Conservation (phyloP, 2,888 invertebrate genomes). For the Drosophila kanekoi region DNA sequence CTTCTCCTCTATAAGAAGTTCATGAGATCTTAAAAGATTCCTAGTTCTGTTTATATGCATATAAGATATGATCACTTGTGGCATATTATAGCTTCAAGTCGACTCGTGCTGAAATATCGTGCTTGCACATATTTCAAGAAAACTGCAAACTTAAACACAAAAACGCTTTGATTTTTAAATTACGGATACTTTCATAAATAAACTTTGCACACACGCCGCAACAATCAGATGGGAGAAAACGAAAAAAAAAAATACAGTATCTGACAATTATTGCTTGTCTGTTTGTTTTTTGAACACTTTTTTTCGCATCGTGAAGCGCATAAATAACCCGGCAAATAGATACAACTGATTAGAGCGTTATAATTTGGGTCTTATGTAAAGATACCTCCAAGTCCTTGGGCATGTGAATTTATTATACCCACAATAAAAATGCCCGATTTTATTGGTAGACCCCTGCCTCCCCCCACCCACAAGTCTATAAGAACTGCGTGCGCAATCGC, state of each 20-base stretch:
- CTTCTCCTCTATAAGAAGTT: too few relatives aligned
- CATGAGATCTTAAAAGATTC: too few relatives aligned
- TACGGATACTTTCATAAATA: constrained; percentile 49
- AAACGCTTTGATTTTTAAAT: constrained; percentile 52
- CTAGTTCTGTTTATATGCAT: too few relatives aligned
- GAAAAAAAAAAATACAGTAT: not conserved
- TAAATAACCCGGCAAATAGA: constrained; percentile 58
- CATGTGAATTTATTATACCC: constrained; percentile 39
- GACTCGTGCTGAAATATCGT: constrained; percentile 12
- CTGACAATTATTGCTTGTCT: constrained; percentile 25
- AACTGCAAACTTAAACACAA: constrained; percentile 45
- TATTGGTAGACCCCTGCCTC: not conserved
- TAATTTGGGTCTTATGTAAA: constrained; percentile 37
- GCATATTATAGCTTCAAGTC: not conserved
- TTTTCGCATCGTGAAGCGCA: constrained; percentile 36
- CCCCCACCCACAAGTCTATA: not conserved
- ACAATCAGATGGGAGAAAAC: constrained; percentile 22
- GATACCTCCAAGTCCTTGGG: constrained; percentile 21
- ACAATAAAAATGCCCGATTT: constrained; percentile 24
- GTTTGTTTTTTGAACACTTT: constrained; percentile 16
- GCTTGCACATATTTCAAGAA: constrained; percentile 30
- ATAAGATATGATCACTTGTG: too few relatives aligned
- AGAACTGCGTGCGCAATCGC: not conserved
- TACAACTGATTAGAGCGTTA: constrained; percentile 57
- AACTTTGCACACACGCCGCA: constrained; percentile 46